Percentiles rank a stretch among this genome's conserved stretches.
phyloP scores from a whole-genome alignment of 2,113 vertebrate species.

The Elanoides forficatus region DNA sequence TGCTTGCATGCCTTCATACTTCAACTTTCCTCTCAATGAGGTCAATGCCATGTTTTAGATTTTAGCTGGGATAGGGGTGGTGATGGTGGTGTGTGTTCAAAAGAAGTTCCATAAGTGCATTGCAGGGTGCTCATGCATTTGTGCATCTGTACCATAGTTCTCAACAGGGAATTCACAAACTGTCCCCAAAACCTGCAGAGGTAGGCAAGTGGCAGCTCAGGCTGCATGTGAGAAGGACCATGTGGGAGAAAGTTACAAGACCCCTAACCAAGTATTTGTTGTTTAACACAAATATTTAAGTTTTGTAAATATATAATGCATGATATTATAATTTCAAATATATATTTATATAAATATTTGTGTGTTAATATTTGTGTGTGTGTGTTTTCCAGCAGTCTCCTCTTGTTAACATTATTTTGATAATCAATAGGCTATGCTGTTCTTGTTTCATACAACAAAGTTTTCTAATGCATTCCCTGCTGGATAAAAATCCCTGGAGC shows the following conservation, averaged over 20 bases:
- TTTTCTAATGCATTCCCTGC: neutral
- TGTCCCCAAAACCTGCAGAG: neutral
- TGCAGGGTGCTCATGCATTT: no score
- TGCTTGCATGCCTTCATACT: neutral
- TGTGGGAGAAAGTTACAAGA: neutral
- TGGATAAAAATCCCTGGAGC: neutral
- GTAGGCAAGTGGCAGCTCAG: neutral
- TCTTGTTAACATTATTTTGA: neutral
- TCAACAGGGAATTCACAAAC: neutral
- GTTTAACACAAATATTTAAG: neutral
- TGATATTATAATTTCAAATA: neutral
- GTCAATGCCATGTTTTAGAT: accelerated
- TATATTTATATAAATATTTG: neutral
- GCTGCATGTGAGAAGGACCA: neutral
- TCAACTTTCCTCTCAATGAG: neutral
- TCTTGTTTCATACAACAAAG: neutral
- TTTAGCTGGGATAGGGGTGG: neutral
- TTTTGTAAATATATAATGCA: neutral
- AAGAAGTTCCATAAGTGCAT: neutral
- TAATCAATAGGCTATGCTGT: neutral
- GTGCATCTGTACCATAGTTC: neutral
- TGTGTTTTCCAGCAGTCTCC: neutral
- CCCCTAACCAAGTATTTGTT: neutral
- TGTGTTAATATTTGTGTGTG: neutral
- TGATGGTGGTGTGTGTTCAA: neutral